Conservation (phyloP, 2,888 invertebrate genomes). For the Cryptus armator region DNA sequence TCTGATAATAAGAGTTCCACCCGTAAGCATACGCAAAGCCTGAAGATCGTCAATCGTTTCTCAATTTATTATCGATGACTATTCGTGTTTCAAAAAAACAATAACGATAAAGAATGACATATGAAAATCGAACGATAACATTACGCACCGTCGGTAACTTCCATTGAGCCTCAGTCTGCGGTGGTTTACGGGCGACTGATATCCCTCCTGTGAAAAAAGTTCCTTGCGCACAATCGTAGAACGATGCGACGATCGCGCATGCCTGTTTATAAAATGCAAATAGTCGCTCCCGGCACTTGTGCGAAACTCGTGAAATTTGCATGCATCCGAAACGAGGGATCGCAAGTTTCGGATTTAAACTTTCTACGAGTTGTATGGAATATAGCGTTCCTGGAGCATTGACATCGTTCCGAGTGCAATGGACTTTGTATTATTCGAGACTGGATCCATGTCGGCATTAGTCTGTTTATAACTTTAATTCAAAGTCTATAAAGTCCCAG, state of each 20-base stretch:
- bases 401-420: constrained; percentile 13
- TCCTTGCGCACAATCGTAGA: constrained; percentile 28
- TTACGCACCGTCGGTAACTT: constrained; percentile 32
- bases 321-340: too few species aligned
- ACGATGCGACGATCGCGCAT: constrained; percentile 24
- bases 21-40: constrained; percentile 69
- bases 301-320: background rate
- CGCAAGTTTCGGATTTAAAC: too few species aligned
- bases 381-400: background rate
- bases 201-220: background rate
- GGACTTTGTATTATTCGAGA: background rate
- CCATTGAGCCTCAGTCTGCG: constrained; percentile 34
- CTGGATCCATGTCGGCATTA: too few species aligned
- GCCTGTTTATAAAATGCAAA: constrained; percentile 25
- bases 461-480: too few species aligned
- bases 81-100: background rate
- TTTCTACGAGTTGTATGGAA: background rate
- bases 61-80: background rate
- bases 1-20: constrained; percentile 73
- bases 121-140: background rate
- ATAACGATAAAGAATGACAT: background rate
- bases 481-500: too few species aligned
- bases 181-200: constrained; percentile 36
- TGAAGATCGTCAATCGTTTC: constrained; percentile 32
- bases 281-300: background rate